These are phyloP conservation scores for Pandion haliaetus DNA, from an alignment of 2,113 vertebrate species.

Conservation along the genomic window DNA sequence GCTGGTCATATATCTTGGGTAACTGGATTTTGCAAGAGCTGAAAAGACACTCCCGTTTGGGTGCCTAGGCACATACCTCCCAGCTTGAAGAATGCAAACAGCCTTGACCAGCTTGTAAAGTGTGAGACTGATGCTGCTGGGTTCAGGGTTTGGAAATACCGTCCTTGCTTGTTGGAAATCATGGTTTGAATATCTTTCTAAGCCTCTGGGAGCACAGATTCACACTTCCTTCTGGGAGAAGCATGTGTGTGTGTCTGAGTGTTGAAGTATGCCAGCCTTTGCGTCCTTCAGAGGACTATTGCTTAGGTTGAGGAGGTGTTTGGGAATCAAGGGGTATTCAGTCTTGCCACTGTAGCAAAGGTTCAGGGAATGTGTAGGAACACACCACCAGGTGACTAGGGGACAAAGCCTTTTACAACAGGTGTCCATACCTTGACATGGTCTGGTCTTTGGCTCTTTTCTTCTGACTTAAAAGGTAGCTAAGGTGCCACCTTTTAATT, in stretches of 20 bases:
- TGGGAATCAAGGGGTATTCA: background rate
- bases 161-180: background rate
- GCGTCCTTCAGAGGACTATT: background rate
- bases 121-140: background rate
- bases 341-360: background rate
- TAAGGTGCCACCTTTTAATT: background rate
- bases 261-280: background rate
- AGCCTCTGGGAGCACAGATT: background rate
- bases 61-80: background rate
- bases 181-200: background rate
- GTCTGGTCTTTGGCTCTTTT: background rate
- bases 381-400: background rate
- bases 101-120: background rate
- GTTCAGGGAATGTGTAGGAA: background rate
- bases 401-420: background rate
- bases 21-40: constrained; percentile 3
- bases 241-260: rapidly evolving
- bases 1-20: background rate
- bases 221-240: background rate
- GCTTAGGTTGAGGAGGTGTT: background rate
- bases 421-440: background rate
- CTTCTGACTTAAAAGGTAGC: background rate
- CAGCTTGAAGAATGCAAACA: background rate
- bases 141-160: background rate
- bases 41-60: background rate